Base-by-base conservation (phyloP, 2,113 vertebrate species). In the Deroptyus accipitrinus region DNA sequence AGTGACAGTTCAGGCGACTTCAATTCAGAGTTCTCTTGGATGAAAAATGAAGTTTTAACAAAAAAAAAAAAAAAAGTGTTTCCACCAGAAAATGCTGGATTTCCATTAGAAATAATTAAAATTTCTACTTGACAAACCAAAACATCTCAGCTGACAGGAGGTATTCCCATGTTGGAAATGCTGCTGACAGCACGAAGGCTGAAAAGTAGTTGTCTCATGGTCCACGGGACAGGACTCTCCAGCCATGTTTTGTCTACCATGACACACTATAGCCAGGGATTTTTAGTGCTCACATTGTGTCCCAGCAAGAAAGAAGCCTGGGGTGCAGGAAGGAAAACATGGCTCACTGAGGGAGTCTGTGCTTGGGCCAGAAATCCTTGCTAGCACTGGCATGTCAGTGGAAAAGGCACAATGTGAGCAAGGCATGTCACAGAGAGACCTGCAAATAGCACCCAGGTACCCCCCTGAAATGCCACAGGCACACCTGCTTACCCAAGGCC, bases 291-390 rank as follows among this genome's bases (percentile, higher is more conserved):
- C 12, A 23, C 11, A 6, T 37, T 18, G 17, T 46, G 28, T 24
- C 28, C 78, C 0, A 46, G 2, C 41, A 72, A 77, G 49, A 74
- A 35, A 66, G 48, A 51, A 42, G 13, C 33, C 17, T n/a, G 19
- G 9, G 19, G 37, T 17, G 2, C 10, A 52, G 41, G 17, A 77
- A 1, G 23, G n/a, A 64, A 82, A 80, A 35, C 4, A 41, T 1
- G 13, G 17, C 2, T 78, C 28, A 41, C 6, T 33, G 30, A 70
- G 5, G 39, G 2, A 37, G 1, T 3, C 10, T 2, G 1, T 25
- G 6, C 9, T 52, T 19, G n/a, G 44, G 44, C 42, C 5, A 69
- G 52, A 55, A 87, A 39, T 62, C 14, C 22, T 79, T 28, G 18
- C 35, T 64, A 31, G 49, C 27, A 7, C 7, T 33, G 57, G 6